phyloP scores from a whole-genome alignment of 1,140 invertebrate species.

The Papilio dardanus region DNA sequence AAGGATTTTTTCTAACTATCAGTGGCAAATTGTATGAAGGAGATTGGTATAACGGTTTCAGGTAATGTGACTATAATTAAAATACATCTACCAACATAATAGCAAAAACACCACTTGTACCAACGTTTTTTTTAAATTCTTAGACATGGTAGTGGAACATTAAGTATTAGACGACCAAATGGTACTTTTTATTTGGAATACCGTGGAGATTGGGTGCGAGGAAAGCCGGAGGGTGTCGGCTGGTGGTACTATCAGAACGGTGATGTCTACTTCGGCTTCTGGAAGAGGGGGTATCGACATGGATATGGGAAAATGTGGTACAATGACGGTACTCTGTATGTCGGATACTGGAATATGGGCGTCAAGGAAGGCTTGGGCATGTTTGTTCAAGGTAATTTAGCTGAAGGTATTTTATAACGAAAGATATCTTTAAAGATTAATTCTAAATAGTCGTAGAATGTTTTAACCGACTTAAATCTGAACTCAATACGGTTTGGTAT shows the following conservation, averaged over 20 bases:
- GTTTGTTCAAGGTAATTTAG: constrained; percentile 71
- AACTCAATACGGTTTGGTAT: too few species aligned
- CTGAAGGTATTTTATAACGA: too few species aligned
- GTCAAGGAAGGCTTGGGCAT: constrained; percentile 77
- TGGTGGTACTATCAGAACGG: constrained; percentile 83
- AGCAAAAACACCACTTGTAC: neutral
- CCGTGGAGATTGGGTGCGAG: constrained; percentile 81
- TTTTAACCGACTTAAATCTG: too few species aligned
- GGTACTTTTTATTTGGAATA: constrained; percentile 76
- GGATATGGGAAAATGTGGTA: constrained; percentile 87
- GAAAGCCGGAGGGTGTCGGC: constrained; percentile 82
- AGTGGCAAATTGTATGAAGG: constrained; percentile 81
- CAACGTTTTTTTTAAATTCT: neutral
- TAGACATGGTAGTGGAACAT: constrained; percentile 76
- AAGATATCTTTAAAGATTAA: constrained; percentile 9
- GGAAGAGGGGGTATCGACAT: constrained; percentile 82
- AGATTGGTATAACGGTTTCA: constrained; percentile 73
- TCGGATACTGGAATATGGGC: constrained; percentile 79
- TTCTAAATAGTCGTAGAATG: too few species aligned
- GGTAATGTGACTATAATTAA: constrained; percentile 49
- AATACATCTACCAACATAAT: neutral
- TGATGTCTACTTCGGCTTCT: constrained; percentile 85
- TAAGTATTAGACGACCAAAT: constrained; percentile 60
- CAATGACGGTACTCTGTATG: constrained; percentile 81
- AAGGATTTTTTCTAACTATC: constrained; percentile 65